phyloP scores from a whole-genome alignment of 1,140 invertebrate genomes.

The Plectrocnemia conspersa region DNA sequence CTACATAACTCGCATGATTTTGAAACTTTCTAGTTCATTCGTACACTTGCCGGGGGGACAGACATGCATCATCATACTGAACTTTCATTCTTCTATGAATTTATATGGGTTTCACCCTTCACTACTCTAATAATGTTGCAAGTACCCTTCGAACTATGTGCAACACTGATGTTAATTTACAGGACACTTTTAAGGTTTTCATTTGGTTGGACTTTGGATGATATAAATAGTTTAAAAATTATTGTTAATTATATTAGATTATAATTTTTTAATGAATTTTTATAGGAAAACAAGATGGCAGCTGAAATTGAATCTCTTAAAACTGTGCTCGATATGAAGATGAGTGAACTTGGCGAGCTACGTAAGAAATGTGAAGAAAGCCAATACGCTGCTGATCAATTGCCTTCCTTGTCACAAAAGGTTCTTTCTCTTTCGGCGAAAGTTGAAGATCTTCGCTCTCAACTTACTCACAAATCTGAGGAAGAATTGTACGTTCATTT shows the following conservation, averaged over 20 bases:
- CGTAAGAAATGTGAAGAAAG: constrained; percentile 61
- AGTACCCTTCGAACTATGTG: too few relatives aligned
- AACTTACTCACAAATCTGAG: constrained; percentile 57
- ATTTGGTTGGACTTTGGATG: neutral
- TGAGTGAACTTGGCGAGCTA: constrained; percentile 65
- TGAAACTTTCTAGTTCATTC: too few relatives aligned
- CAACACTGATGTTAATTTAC: too few relatives aligned
- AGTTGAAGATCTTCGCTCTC: constrained; percentile 64
- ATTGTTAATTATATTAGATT: neutral
- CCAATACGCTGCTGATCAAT: constrained; percentile 51
- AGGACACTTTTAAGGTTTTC: neutral
- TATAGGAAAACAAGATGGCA: constrained; percentile 41
- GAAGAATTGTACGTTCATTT: constrained; percentile 51
- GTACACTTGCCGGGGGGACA: too few relatives aligned
- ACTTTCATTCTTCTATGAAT: too few relatives aligned
- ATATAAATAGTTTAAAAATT: neutral
- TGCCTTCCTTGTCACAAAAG: constrained; percentile 53
- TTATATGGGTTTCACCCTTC: too few relatives aligned
- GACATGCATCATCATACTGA: too few relatives aligned
- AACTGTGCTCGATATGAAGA: constrained; percentile 69
- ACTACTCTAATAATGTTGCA: too few relatives aligned
- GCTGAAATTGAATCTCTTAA: constrained; percentile 70
- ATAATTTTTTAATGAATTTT: neutral
- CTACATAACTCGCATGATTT: too few relatives aligned
- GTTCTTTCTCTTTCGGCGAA: constrained; percentile 39